Evolutionary conservation across 2,888 invertebrate species (phyloP), one percentile per base, ranked within the genome.

Genomic region (Eupelmus urozonus): DNA sequence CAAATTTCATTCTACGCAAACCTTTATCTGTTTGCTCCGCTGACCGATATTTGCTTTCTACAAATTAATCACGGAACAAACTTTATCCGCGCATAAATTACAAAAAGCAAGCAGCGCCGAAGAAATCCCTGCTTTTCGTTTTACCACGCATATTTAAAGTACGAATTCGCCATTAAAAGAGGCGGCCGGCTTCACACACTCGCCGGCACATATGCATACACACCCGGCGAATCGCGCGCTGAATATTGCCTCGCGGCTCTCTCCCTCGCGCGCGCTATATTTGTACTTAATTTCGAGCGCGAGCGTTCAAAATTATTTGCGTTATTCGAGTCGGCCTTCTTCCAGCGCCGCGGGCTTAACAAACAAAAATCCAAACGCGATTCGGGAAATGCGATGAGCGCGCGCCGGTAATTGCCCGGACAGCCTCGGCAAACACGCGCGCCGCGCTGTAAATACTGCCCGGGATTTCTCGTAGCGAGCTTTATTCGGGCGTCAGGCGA

Each of bases 401-500:
- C 63, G 18, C 49, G 40, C 49, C n/a, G 51, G 69, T 74, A 78
- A 78, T 78, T 74, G 70, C 70, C 70, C 42, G 70, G 51, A 67
- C 57, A 62, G 63, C 57, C 74, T 59, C 40, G 70, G 65, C 53
- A 78, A 78, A 78, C 23, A 59, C 53, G 53, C 29, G 16, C 13
- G 45, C 45, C 16, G 9, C 13, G 2, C 25, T 53, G 77, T 60
- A 66, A 51, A 66, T 60, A 66, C n/a, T 34, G 18, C 42, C 18
- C 27, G 55, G 42, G 25, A 49, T 34, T 34, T 34, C 9, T 9
- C 9, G 34, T 34, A 34, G 34, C 34, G 9, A 34, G 34, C 9
- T 34, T 34, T 34, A 34, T 34, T 25, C 9, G 25, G 13, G 62
- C 27, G 34, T 1, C 2, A n/a, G 16, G 49, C 20, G 42, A 23